Conservation (phyloP, 1,140 invertebrate species). For the Carposina sasakii region DNA sequence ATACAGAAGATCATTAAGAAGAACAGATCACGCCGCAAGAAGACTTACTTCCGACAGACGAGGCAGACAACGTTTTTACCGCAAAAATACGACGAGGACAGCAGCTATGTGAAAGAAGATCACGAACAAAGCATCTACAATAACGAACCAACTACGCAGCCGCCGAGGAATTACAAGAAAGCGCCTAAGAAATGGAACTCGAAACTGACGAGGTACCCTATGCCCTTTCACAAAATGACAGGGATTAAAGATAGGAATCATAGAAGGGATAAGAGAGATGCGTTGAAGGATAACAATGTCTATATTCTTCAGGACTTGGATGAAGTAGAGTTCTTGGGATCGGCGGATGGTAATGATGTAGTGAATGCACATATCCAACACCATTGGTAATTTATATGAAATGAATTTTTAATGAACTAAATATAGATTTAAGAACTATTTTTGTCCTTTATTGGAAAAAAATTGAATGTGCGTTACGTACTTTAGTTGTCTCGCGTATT, state of each 20-base stretch:
- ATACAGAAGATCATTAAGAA: constrained; percentile 64
- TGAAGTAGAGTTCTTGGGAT: constrained; percentile 44
- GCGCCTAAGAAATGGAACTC: constrained; percentile 33
- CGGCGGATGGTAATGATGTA: constrained; percentile 39
- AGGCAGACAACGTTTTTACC: constrained; percentile 34
- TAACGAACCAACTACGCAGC: no score
- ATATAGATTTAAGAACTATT: no score
- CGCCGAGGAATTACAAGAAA: no score
- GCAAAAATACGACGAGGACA: constrained; percentile 26
- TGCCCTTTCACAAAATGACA: constrained; percentile 48
- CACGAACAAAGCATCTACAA: constrained; percentile 21
- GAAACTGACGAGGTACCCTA: constrained; percentile 40
- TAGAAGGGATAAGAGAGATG: constrained; percentile 36
- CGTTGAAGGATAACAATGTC: constrained; percentile 27
- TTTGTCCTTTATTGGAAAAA: no score
- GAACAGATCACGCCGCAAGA: no score
- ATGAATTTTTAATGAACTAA: no score
- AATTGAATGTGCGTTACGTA: no score
- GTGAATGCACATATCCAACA: constrained; percentile 44
- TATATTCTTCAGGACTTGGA: constrained; percentile 54
- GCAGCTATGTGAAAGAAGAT: constrained; percentile 17
- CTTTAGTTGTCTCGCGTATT: no score
- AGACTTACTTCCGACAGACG: no score
- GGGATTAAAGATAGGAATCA: constrained; percentile 18
- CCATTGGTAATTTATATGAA: constrained; percentile 36